Base-by-base conservation (phyloP, 2,888 invertebrate species). In the Apodemia mormo region DNA sequence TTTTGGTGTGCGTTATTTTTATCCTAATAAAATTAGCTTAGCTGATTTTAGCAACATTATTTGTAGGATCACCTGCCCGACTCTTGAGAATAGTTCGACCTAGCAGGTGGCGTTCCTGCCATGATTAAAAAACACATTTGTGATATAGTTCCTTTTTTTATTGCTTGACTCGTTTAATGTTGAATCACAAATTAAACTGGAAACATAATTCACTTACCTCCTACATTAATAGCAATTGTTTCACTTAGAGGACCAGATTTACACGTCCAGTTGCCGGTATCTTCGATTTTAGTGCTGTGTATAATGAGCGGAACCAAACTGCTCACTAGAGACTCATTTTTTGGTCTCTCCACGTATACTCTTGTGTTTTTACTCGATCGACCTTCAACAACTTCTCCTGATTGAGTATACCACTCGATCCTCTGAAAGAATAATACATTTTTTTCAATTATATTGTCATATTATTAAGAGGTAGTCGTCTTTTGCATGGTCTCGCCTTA, bases 251-350 rank as follows among this genome's bases (percentile, higher is more conserved):
- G 81, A 0, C 90, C 91, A 40, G 90, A 80, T 72, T 79, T 88
- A 74, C 92, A 92, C n/a, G 90, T 92, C 91, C 91, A 92, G 79
- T 86, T 90, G 37, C 92, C 92, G 45, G 78, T 84, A 70, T 92
- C 92, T 14, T 78, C 74, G 29, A 89, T 81, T 74, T 84, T 82
- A 29, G 87, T 79, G 43, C 80, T 77, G 69, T 87, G 84, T 58
- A 92, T 86, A 72, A 92, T 88, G 56, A 92, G 84, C 1, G 86
- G 82, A 37, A 85, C 77, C 22, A 87, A 67, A 22, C 73, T 75
- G 49, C 80, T 79, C 2, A 78, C 76, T 22, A 86, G 69, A 0
- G 76, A 74, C 40, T 81, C 80, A 79, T 78, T 78, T 12, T 78
- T 77, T 6, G 74, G 73, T 72, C 80, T 81, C 68, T 92, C 91